phyloP scores from a whole-genome alignment of 2,888 invertebrate species.

The Ichneumoninae sp. region DNA sequence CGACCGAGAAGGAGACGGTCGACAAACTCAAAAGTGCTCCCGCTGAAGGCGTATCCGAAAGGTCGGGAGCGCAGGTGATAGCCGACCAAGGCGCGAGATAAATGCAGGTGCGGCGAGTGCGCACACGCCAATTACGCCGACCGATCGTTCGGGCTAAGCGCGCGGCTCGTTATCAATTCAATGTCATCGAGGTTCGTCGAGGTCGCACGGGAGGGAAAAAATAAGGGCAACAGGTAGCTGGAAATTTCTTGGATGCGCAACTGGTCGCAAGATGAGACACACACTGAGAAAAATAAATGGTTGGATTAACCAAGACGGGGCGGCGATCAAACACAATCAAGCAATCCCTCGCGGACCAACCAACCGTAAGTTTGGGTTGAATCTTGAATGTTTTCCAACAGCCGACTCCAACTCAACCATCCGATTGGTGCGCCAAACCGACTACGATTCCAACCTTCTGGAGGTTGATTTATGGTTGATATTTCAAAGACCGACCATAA shows the following conservation, averaged over 20 bases:
- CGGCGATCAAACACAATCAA: too few relatives aligned
- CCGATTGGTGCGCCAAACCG: too few relatives aligned
- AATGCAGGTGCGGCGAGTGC: constrained; percentile 62
- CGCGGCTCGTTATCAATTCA: constrained; percentile 42
- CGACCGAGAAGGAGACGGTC: constrained; percentile 41
- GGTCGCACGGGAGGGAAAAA: constrained; percentile 36
- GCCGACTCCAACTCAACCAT: too few relatives aligned
- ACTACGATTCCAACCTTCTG: too few relatives aligned
- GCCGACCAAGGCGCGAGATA: constrained; percentile 24
- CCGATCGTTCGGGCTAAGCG: background rate
- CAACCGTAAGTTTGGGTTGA: too few relatives aligned
- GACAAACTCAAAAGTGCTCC: constrained; percentile 20
- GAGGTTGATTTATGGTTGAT: too few relatives aligned
- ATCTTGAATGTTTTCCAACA: too few relatives aligned
- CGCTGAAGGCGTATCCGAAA: constrained; percentile 20
- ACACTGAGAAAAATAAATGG: too few relatives aligned
- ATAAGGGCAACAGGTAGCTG: background rate
- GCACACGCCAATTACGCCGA: constrained; percentile 34
- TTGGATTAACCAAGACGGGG: too few relatives aligned
- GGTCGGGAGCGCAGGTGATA: constrained; percentile 52
- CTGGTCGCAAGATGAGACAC: background rate
- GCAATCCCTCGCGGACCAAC: too few relatives aligned
- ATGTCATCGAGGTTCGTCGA: constrained; percentile 50
- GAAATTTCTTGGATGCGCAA: constrained; percentile 11
- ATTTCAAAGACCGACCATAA: too few relatives aligned